These are phyloP conservation scores for Ctenopoma kingsleyae DNA, from an alignment of 2,797 vertebrate species.

Conservation along the genomic window DNA sequence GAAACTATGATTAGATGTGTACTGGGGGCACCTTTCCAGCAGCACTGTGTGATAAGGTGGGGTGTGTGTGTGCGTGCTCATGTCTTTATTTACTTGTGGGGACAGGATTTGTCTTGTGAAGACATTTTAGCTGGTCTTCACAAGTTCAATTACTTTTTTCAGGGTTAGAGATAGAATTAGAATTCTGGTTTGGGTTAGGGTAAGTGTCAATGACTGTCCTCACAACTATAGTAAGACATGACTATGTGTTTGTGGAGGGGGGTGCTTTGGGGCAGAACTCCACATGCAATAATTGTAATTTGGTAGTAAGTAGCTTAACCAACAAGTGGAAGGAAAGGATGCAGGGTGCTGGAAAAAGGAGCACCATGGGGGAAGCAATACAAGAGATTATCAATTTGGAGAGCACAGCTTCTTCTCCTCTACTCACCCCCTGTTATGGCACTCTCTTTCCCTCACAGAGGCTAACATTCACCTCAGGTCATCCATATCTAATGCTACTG, in stretches of 20 bases:
- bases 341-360: constrained; percentile 69
- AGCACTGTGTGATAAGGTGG: constrained; percentile 2
- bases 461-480: constrained; percentile 85
- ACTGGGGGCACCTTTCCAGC: constrained; percentile 61
- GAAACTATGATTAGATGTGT: constrained; percentile 77
- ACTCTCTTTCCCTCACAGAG: constrained; percentile 46
- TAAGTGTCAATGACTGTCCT: too few relatives aligned
- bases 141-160: too few relatives aligned
- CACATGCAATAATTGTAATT: constrained; percentile 81
- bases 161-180: too few relatives aligned
- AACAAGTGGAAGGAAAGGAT: constrained; percentile 45
- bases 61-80: background rate
- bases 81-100: too few relatives aligned
- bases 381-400: constrained; percentile 80
- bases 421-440: constrained; percentile 37
- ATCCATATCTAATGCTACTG: constrained; percentile 82
- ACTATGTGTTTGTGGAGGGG: background rate
- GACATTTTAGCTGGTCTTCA: too few relatives aligned
- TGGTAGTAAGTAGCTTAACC: constrained; percentile 82
- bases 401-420: constrained; percentile 47
- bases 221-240: too few relatives aligned
- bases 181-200: too few relatives aligned
- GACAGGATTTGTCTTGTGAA: too few relatives aligned
- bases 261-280: constrained; percentile 36
- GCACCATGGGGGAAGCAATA: constrained; percentile 77